These are phyloP conservation scores for Polydrusus tereticollis DNA, from an alignment of 2,888 invertebrate species.

Conservation along the genomic window DNA sequence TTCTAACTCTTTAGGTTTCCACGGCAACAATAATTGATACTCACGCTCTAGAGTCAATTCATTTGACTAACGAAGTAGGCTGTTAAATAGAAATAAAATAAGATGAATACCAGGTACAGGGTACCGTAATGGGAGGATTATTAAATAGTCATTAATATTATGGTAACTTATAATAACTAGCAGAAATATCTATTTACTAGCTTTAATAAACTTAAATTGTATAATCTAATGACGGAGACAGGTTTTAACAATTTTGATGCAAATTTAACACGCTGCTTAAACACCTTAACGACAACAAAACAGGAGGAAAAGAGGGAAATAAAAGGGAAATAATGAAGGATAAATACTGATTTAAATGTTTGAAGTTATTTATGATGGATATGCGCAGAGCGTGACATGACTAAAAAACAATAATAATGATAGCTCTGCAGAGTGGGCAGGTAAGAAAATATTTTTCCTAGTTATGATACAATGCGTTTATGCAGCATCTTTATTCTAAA, in stretches of 20 bases:
- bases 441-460: no score
- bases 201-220: no score
- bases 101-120: slow-evolving; percentile 3
- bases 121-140: slow-evolving; percentile 15
- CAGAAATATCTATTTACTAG: no score
- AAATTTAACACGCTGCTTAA: not conserved
- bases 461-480: no score
- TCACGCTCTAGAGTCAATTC: slow-evolving; percentile 32
- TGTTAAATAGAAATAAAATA: slow-evolving; percentile 21
- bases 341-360: not conserved
- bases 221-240: not conserved
- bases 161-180: not conserved
- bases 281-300: not conserved
- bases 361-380: no score
- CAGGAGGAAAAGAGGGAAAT: not conserved
- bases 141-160: not conserved
- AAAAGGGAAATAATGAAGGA: not conserved
- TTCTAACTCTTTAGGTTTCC: no score
- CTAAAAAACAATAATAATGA: no score
- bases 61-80: slow-evolving; percentile 37
- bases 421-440: no score
- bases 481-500: no score
- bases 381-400: no score
- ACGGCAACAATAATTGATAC: no score
- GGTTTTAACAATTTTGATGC: not conserved